phyloP scores from a whole-genome alignment of 2,888 invertebrate species.

The Andrena camellia region DNA sequence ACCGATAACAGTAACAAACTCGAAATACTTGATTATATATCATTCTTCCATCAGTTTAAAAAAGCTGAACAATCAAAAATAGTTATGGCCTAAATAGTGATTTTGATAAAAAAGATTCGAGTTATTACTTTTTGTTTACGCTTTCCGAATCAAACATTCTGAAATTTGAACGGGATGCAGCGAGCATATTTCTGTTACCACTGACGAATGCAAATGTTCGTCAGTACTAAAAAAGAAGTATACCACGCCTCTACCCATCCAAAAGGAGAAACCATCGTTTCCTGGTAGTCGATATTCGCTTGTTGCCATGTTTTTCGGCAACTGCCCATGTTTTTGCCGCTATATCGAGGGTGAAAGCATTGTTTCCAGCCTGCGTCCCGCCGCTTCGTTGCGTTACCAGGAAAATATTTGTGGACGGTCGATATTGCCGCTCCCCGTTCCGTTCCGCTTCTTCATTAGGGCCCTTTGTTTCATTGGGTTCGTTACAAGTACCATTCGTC shows the following conservation, averaged over 20 bases:
- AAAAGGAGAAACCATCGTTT: constrained; percentile 8
- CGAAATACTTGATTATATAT: no score
- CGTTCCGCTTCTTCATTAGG: not conserved
- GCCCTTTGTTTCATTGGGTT: constrained; percentile 12
- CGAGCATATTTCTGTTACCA: not conserved
- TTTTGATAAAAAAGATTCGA: no score
- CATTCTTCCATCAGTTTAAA: no score
- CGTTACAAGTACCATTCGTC: not conserved
- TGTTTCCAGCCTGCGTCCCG: constrained; percentile 40
- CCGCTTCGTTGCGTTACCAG: constrained; percentile 4
- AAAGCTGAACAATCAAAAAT: no score
- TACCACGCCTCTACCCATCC: not conserved
- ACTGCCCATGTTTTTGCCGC: constrained; percentile 36
- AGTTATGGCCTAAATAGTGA: no score
- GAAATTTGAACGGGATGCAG: no score
- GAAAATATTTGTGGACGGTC: constrained; percentile 53
- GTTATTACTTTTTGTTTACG: no score
- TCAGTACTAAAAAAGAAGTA: not conserved
- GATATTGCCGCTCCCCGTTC: constrained; percentile 11
- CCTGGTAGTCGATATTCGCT: constrained; percentile 6
- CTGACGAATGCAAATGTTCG: not conserved
- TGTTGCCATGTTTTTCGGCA: constrained; percentile 22
- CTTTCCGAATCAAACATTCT: no score
- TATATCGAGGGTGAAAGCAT: constrained; percentile 53
- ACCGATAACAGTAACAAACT: no score